Percentiles rank a stretch among this genome's conserved stretches.
Evolutionary conservation across 1,140 invertebrate genomes (phyloP).

Genomic region (Drosophila busckii): DNA sequence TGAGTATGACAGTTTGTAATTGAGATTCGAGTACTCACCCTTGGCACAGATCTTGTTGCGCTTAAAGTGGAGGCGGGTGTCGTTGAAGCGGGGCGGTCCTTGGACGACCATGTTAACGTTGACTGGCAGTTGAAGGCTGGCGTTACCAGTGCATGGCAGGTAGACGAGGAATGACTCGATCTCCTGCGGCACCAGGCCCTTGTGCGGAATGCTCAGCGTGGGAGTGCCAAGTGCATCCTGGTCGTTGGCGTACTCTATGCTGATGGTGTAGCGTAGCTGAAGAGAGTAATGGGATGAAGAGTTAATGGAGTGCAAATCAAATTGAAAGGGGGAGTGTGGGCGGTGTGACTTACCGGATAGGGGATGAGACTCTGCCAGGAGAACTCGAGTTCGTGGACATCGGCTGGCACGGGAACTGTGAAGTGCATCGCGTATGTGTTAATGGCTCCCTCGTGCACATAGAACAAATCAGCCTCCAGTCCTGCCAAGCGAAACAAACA

Average conservation of each 20-base stretch:
- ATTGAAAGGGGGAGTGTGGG: slow-evolving; percentile 14
- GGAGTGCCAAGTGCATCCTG: slow-evolving; percentile 85
- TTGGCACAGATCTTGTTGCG: slow-evolving; percentile 93
- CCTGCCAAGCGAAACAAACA: too few species aligned
- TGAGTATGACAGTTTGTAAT: background rate
- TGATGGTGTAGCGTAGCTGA: slow-evolving; percentile 87
- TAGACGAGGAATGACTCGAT: slow-evolving; percentile 88
- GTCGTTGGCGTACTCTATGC: slow-evolving; percentile 85
- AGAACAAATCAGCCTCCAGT: slow-evolving; percentile 88
- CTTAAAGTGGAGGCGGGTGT: slow-evolving; percentile 88
- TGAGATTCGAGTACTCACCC: slow-evolving; percentile 82
- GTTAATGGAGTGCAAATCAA: slow-evolving; percentile 59
- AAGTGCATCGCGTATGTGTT: slow-evolving; percentile 95
- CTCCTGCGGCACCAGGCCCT: slow-evolving; percentile 85
- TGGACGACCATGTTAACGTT: slow-evolving; percentile 89
- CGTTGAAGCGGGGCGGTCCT: slow-evolving; percentile 82
- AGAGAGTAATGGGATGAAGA: slow-evolving; percentile 6
- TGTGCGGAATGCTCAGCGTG: slow-evolving; percentile 88
- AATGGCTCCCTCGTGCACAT: slow-evolving; percentile 91
- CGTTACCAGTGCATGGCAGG: slow-evolving; percentile 87
- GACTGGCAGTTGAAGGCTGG: slow-evolving; percentile 84
- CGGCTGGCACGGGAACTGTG: slow-evolving; percentile 88
- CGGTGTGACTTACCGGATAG: slow-evolving; percentile 84
- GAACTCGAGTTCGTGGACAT: slow-evolving; percentile 91
- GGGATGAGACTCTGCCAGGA: slow-evolving; percentile 90